Base-by-base conservation (phyloP, 2,113 vertebrate species). In the Papio anubis region DNA sequence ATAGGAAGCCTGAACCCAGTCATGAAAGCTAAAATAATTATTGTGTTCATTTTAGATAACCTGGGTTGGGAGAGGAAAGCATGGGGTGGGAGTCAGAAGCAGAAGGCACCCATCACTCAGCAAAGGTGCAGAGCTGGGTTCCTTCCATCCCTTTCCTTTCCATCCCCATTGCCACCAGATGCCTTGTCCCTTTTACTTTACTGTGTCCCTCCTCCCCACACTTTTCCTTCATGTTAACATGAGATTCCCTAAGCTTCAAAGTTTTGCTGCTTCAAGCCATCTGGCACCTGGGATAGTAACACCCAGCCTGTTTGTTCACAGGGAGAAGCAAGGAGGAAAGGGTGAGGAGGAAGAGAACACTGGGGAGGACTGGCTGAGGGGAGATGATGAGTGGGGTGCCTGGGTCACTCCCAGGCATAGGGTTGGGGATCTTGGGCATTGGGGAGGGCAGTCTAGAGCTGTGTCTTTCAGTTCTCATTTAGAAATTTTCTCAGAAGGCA, bases 401-500 rank as follows among this genome's bases (percentile, higher is more conserved):
- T 88, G 48, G n/a, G 10, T 64, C 17, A 25, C 45, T 68, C 35
- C 50, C 6, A 8, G 40, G 14, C 11, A 59, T 43, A 48, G 27
- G 55, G 61, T 5, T 20, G 64, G 48, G 6, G 57, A 8, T 57
- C 6, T 35, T 43, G 7, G 13, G 10, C 17, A 6, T 3, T 27
- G 14, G 30, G 2, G 64, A 38, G 8, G 27, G 30, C 23, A 17
- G 8, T 18, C 20, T 17, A 10, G 27, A 70, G 11, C 48, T 68
- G 17, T 35, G n/a, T 85, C 52, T 50, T 80, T 80, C 30, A 14
- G 5, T 72, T 90, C 59, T 96, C 23, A 55, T 55, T 55, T 20
- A 20, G 18, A n/a, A 45, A 3, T 79, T 70, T 89, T 93, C 88
- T 92, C 79, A 70, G 43, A 76, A 78, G 13, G 66, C 40, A 93